These are phyloP conservation scores for Anser cygnoides DNA, from an alignment of 2,113 vertebrate genomes.

Conservation along the genomic window DNA sequence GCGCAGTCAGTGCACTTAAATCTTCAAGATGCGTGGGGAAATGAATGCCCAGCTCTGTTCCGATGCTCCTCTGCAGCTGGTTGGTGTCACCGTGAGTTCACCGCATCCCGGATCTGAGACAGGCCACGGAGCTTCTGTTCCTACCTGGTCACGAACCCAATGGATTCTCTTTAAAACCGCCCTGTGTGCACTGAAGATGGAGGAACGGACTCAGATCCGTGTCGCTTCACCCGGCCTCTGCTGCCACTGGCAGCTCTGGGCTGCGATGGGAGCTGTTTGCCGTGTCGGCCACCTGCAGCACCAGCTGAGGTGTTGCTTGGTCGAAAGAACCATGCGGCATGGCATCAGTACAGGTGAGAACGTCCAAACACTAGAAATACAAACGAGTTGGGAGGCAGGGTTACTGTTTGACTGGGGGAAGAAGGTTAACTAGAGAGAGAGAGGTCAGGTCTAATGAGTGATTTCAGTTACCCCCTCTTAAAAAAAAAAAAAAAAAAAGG, in stretches of 20 bases:
- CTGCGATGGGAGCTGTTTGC: background rate
- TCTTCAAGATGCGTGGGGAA: background rate
- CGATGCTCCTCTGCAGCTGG: background rate
- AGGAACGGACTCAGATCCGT: background rate
- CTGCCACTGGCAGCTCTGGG: background rate
- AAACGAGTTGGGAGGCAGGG: background rate
- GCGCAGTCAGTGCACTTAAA: background rate
- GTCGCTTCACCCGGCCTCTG: background rate
- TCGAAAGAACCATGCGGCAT: fast-evolving
- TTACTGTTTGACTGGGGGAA: background rate
- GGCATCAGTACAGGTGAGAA: background rate
- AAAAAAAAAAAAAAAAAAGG: background rate
- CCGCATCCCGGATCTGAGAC: background rate
- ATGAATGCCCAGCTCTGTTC: background rate
- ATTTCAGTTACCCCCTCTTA: background rate
- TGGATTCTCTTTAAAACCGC: background rate
- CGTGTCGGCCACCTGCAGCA: background rate
- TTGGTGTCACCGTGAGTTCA: background rate
- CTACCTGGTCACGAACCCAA: background rate
- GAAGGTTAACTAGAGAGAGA: background rate
- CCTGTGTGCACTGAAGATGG: background rate
- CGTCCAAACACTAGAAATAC: fast-evolving
- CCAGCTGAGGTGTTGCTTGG: background rate
- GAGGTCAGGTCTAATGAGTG: background rate
- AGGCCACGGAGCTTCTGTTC: background rate